Base-by-base conservation (phyloP, 1,140 invertebrate genomes). In the Ladona fulva region DNA sequence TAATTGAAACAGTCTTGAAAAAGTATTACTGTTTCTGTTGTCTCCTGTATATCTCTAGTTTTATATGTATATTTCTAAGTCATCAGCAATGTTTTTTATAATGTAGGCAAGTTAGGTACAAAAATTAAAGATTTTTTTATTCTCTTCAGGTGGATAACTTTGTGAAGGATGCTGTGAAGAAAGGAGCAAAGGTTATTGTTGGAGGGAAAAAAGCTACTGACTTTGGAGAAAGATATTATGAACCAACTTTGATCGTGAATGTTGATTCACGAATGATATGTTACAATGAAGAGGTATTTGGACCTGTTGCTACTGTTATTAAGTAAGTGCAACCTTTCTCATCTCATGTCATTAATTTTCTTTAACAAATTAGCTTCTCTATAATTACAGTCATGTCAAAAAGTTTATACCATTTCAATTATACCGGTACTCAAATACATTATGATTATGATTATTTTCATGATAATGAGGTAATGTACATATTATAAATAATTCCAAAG, bases 251-350 rank as follows among this genome's bases (percentile, higher is more conserved):
- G 22, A 82, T 99, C 3, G 91, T 92, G 0, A 87, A 93, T 85
- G 91, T 99, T 3, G 94, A 89, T 19, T 82, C 87, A 24, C 86
- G 93, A 37, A 98, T 98, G 93, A 84, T 89, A 77, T 91, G 97
- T 77, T 95, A 93, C 81, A 85, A 87, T 10, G 94, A 97, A 82
- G 98, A 99, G 88, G 94, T 99, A 78, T 99, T 99, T 88, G 98
- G 98, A 0, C 98, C 98, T 0, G 91, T 99, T 16, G 94, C 93
- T 78, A 89, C 93, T 10, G 90, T 97, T 81, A 89, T 95, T 77
- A 95, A 92, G 86, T 90, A 85, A 85, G 81, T 37, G 1, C 29
- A 37, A 5, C 29, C 29, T 37, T 81, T n/a, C n/a, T n/a, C n/a
- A n/a, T n/a, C n/a, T n/a, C n/a, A n/a, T n/a, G n/a, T n/a, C n/a